phyloP scores from a whole-genome alignment of 2,888 invertebrate genomes.

The Acrobasis suavella region DNA sequence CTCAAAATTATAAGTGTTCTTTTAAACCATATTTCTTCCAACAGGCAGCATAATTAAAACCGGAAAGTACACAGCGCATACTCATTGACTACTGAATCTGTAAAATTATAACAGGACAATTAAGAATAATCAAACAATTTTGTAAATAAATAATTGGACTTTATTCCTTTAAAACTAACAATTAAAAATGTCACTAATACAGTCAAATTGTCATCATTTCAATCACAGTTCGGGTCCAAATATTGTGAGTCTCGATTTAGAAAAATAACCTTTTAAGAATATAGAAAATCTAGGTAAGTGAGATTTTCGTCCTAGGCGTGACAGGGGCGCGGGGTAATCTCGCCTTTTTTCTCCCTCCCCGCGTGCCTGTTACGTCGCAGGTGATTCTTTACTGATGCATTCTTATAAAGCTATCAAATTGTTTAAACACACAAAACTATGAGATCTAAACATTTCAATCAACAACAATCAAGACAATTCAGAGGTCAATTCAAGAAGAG shows the following conservation, averaged over 20 bases:
- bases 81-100: too few relatives aligned
- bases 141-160: constrained; percentile 29
- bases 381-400: neutral
- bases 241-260: neutral
- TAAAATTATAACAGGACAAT: too few relatives aligned
- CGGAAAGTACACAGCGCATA: too few relatives aligned
- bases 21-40: too few relatives aligned
- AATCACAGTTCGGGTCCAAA: constrained; percentile 1
- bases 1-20: too few relatives aligned
- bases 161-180: constrained; percentile 27
- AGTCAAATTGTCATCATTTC: neutral
- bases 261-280: neutral
- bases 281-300: neutral
- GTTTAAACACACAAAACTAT: neutral
- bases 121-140: neutral
- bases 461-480: too few relatives aligned
- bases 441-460: neutral
- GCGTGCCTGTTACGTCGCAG: neutral
- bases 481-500: neutral
- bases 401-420: neutral
- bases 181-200: constrained; percentile 25
- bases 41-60: too few relatives aligned
- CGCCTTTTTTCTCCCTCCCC: neutral
- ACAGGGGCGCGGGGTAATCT: neutral
- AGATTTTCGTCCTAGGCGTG: neutral